Percentiles rank a stretch among this genome's conserved stretches.
Conservation (phyloP, 2,888 invertebrate species). For the Chrysolina haemoptera region DNA sequence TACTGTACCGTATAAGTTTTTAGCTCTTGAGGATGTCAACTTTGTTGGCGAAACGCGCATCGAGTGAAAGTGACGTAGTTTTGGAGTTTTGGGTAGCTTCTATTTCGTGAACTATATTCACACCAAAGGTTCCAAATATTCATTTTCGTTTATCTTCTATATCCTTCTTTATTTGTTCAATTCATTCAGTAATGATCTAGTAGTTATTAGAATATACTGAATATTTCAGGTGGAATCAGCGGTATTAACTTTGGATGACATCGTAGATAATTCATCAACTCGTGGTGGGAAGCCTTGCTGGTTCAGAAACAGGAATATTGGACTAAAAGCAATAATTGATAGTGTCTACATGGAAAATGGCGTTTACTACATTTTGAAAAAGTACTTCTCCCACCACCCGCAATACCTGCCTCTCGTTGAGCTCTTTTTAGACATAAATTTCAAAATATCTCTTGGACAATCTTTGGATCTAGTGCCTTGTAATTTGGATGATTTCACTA, state of each 20-base stretch:
- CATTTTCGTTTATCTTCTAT: too few relatives aligned
- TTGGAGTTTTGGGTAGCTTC: too few relatives aligned
- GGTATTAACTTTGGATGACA: constrained; percentile 1
- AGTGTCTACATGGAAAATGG: not conserved
- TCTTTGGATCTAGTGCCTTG: constrained; percentile 83
- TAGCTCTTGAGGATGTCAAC: too few relatives aligned
- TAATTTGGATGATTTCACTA: constrained; percentile 79
- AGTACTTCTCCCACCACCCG: constrained; percentile 79
- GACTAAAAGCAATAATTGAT: constrained; percentile 4
- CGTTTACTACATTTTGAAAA: constrained; percentile 15
- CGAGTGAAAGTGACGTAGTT: too few relatives aligned
- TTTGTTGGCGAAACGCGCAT: too few relatives aligned
- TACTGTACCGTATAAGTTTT: too few relatives aligned
- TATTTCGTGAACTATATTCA: too few relatives aligned
- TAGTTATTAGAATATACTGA: not conserved
- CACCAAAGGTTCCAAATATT: too few relatives aligned
- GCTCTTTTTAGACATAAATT: constrained; percentile 82
- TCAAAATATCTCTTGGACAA: constrained; percentile 86
- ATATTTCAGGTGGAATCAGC: constrained; percentile 5
- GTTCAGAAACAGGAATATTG: not conserved
- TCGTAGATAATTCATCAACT: constrained; percentile 23
- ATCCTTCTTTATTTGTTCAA: too few relatives aligned
- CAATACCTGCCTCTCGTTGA: constrained; percentile 86
- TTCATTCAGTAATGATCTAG: too few relatives aligned
- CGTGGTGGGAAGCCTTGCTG: constrained; percentile 14